Base-by-base conservation (phyloP, 2,113 vertebrate genomes). In the Brachypodius melanocephalos region DNA sequence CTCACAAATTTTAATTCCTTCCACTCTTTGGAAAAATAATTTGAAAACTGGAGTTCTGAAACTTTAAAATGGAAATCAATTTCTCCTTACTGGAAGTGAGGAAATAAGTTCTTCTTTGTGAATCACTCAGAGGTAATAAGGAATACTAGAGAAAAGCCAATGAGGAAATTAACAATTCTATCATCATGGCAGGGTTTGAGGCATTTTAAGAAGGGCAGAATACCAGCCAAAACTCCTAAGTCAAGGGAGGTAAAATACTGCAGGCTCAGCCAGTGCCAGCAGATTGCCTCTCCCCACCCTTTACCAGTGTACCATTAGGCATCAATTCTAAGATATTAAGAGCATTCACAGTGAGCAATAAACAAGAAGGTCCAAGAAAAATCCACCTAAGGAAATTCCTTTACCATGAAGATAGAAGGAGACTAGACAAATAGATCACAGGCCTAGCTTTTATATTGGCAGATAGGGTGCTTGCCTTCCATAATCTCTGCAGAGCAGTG, bases 381-480 rank as follows among this genome's bases (percentile, higher is more conserved):
- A 10, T 20, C 10, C 17, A 48, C 14, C 31, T 31, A 19, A 46
- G 9, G 32, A 31, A 87, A 62, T 13, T 67, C 3, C 49, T 80
- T 61, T 81, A 45, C 36, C 26, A 36, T 14, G 21, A 77, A 73
- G 22, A 38, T 0, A 43, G 59, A 75, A 20, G 12, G 28, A 69
- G 19, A 46, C 21, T 20, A 69, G 38, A 77, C 18, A 75, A 67
- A 48, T 9, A 52, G 11, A 46, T 45, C 17, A 46, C 13, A 59
- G 12, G 59, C 17, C 11, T 43, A 48, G 21, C 7, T 74, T 66
- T 88, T 24, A 48, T 19, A 29, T 0, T 68, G 18, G 5, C 4
- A 14, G 3, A 6, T 24, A 10, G 8, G 8, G 4, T 5, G 9
- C 26, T 13, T 1, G 0, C 9, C 17, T 14, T 31, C 19, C 12